phyloP scores from a whole-genome alignment of 1,140 invertebrate genomes.

The Drosophila simulans region DNA sequence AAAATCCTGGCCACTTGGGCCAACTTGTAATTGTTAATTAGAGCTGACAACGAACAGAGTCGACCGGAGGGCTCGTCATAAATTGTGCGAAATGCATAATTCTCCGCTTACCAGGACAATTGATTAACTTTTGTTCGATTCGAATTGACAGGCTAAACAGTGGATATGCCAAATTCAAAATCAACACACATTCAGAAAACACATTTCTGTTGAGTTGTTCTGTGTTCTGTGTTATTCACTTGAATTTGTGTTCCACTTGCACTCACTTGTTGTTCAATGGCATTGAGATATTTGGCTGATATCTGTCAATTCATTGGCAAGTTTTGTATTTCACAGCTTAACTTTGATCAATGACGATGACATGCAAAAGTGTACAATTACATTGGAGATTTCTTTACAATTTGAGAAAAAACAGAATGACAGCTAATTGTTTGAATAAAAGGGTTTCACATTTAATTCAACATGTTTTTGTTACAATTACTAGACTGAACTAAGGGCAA shows the following conservation, averaged over 20 bases:
- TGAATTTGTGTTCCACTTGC: not conserved
- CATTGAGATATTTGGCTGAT: not conserved
- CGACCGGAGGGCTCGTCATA: conserved; percentile 12
- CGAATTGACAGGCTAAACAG: conserved; percentile 15
- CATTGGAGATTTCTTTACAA: not conserved
- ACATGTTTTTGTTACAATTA: not conserved
- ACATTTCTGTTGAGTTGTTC: not conserved
- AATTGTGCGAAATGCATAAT: conserved; percentile 22
- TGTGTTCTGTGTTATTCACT: not conserved
- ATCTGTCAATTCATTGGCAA: not conserved
- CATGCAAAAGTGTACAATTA: not conserved
- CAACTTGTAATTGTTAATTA: conserved; percentile 44
- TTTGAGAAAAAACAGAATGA: not conserved
- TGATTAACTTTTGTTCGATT: conserved; percentile 24
- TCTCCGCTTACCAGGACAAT: conserved; percentile 15
- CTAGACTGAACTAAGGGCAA: not conserved
- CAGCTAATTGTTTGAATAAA: not conserved
- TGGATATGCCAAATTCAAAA: not conserved
- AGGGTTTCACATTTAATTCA: not conserved
- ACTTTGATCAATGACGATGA: not conserved
- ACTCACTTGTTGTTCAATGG: not conserved
- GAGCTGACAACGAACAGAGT: conserved; percentile 23
- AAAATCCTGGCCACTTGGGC: conserved; percentile 25
- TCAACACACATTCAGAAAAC: no score
- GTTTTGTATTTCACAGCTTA: conserved; percentile 1